phyloP scores from a whole-genome alignment of 2,888 invertebrate species.

The Chouioia cunea region DNA sequence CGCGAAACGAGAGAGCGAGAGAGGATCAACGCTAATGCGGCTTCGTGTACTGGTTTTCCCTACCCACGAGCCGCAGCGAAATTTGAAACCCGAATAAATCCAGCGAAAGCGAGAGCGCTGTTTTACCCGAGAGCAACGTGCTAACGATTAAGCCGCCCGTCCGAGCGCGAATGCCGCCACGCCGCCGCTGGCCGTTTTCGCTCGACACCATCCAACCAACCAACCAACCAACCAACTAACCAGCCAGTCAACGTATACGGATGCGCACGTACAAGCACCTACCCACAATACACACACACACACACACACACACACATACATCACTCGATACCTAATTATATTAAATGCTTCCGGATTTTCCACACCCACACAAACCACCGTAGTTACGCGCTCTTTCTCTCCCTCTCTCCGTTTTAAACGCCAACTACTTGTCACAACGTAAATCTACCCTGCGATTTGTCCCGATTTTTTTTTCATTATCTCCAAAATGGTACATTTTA shows the following conservation, averaged over 20 bases:
- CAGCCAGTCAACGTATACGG: constrained; percentile 44
- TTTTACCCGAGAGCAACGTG: constrained; percentile 62
- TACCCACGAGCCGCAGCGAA: constrained; percentile 41
- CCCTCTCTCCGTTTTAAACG: too few species aligned
- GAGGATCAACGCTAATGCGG: constrained; percentile 49
- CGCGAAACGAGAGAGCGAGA: constrained; percentile 13
- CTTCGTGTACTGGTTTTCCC: constrained; percentile 51
- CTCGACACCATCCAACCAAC: constrained; percentile 36
- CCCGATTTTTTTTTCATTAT: too few species aligned
- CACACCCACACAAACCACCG: constrained; percentile 20
- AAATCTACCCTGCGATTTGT: too few species aligned
- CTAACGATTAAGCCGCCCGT: constrained; percentile 62
- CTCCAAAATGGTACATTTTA: too few species aligned
- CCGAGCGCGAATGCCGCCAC: constrained; percentile 43
- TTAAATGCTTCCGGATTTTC: constrained; percentile 67
- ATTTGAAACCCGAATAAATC: constrained; percentile 52
- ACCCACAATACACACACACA: too few species aligned
- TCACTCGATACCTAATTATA: constrained; percentile 68
- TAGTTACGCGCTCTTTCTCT: too few species aligned
- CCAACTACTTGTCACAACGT: too few species aligned
- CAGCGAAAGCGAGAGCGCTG: constrained; percentile 50
- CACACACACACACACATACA: too few species aligned
- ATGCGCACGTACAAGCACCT: too few species aligned
- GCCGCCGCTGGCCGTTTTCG: constrained; percentile 12
- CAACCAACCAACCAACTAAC: constrained; percentile 41